A percentile compares a stretch with the other conserved stretches of the same genome.
Conservation (phyloP, 1,140 invertebrate species). For the Coptotermes formosanus region DNA sequence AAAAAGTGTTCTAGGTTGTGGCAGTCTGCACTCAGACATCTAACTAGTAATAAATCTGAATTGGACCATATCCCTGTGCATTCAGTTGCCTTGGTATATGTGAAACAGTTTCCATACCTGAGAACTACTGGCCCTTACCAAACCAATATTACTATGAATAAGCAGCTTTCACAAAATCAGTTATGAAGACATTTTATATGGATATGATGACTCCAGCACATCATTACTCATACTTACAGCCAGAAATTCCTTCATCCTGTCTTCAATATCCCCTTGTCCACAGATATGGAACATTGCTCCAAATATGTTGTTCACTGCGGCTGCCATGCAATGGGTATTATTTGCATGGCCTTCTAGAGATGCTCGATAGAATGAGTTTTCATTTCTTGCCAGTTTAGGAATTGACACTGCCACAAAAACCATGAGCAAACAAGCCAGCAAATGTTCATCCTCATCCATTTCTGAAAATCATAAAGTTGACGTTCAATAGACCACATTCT, state of each 20-base stretch:
- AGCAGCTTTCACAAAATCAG: no score
- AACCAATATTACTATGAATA: no score
- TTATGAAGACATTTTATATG: no score
- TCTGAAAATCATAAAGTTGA: constrained; percentile 33
- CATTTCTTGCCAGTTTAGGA: constrained; percentile 90
- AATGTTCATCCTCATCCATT: constrained; percentile 87
- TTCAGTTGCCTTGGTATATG: no score
- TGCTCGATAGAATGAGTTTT: constrained; percentile 85
- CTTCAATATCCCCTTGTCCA: constrained; percentile 92
- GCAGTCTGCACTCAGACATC: no score
- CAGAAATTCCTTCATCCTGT: constrained; percentile 97
- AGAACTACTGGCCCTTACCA: no score
- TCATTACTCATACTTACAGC: constrained; percentile 61
- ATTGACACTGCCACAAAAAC: constrained; percentile 98
- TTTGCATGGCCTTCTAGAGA: constrained; percentile 94
- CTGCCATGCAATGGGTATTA: constrained; percentile 96
- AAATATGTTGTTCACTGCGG: constrained; percentile 96
- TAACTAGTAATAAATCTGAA: no score
- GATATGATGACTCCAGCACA: no score
- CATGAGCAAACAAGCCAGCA: constrained; percentile 93
- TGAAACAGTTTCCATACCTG: no score
- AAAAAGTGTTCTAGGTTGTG: no score
- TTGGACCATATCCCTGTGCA: no score
- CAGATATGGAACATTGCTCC: constrained; percentile 95
- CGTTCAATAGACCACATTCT: neutral